Conservation (phyloP, 2,888 invertebrate genomes). For the Amaurobius ferox region DNA sequence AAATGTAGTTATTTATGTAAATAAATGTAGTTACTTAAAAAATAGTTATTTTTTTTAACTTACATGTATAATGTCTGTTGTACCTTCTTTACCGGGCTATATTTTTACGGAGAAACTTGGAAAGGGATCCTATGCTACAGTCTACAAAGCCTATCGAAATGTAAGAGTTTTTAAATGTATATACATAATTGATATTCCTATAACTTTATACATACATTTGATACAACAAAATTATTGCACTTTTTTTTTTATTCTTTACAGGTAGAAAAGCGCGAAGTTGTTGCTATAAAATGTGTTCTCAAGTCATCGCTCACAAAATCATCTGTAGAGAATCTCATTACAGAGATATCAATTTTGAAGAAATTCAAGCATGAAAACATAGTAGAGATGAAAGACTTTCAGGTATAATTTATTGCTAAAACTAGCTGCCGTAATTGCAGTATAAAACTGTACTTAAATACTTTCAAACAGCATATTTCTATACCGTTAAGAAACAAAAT, state of each 20-base stretch:
- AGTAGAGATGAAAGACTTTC: conserved; percentile 88
- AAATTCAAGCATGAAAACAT: conserved; percentile 87
- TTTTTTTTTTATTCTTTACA: conserved; percentile 76
- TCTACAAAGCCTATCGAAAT: conserved; percentile 87
- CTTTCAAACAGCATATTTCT: too few species aligned
- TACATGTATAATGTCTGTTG: conserved; percentile 35
- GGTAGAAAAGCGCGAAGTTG: conserved; percentile 82
- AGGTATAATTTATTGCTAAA: too few species aligned
- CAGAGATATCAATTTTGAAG: conserved; percentile 89
- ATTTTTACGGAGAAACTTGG: conserved; percentile 86
- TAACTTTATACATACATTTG: background rate
- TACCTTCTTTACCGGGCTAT: conserved; percentile 69
- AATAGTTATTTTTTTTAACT: too few species aligned
- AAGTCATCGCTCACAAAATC: conserved; percentile 84
- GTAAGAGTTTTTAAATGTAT: conserved; percentile 76
- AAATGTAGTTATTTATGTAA: too few species aligned
- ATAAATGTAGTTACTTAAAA: too few species aligned
- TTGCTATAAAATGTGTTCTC: conserved; percentile 90
- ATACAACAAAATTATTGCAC: background rate
- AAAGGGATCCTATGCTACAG: conserved; percentile 89
- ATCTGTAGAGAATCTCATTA: conserved; percentile 87
- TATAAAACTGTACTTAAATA: too few species aligned
- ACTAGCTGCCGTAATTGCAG: too few species aligned
- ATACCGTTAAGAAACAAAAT: too few species aligned
- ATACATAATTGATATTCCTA: background rate